Conservation (phyloP, 2,888 invertebrate species). For the Amiota communis region DNA sequence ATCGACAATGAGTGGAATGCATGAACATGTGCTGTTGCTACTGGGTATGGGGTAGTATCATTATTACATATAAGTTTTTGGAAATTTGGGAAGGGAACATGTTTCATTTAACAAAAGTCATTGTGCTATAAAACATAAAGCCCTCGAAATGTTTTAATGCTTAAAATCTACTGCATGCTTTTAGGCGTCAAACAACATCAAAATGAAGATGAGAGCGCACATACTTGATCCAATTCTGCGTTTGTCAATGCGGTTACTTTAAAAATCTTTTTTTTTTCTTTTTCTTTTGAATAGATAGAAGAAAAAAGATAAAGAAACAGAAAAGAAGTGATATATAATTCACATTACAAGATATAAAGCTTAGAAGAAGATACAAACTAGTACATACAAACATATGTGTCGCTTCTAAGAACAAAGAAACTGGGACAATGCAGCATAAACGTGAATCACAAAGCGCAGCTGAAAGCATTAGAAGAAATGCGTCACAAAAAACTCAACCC, state of each 20-base stretch:
- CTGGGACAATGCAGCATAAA: conserved; percentile 16
- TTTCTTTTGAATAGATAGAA: not conserved
- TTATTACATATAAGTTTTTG: not conserved
- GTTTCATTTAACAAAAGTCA: not conserved
- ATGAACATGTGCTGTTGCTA: not conserved
- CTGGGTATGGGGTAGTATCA: not conserved
- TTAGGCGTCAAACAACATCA: not conserved
- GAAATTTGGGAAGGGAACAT: too few species aligned
- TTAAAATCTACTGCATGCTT: conserved; percentile 7
- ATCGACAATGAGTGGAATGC: not conserved
- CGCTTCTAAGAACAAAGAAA: conserved; percentile 2
- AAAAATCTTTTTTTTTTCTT: not conserved
- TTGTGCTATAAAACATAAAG: not conserved
- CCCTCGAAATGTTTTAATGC: too few species aligned
- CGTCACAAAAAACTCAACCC: conserved; percentile 15
- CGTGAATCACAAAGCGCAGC: conserved; percentile 2
- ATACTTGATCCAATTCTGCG: conserved; percentile 23
- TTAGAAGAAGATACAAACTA: too few species aligned
- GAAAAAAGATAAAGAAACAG: not conserved
- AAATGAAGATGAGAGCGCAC: not conserved
- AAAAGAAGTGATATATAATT: not conserved
- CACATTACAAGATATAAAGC: not conserved
- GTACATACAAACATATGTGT: too few species aligned
- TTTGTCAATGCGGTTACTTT: conserved; percentile 21
- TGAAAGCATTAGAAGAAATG: conserved; percentile 4